These are phyloP conservation scores for Cheiracanthium punctorium DNA, from an alignment of 2,888 invertebrate genomes.

Conservation along the genomic window DNA sequence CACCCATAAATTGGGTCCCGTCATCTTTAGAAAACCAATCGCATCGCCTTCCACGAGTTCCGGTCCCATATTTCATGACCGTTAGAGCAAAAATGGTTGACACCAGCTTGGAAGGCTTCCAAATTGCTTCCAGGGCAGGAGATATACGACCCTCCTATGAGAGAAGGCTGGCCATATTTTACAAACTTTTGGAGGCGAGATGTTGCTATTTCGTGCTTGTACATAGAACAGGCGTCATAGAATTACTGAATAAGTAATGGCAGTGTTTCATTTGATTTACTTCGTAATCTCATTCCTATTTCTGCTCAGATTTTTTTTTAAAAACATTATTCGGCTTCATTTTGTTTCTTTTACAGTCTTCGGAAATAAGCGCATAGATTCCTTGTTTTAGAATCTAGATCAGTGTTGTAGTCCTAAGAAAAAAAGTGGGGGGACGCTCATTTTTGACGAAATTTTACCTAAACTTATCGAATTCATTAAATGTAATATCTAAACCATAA, in stretches of 20 bases:
- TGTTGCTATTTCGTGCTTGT: neutral
- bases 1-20: neutral
- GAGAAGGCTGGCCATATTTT: neutral
- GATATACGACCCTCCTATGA: neutral
- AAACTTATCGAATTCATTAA: too few species aligned
- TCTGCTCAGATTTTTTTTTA: too few species aligned
- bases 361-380: too few species aligned
- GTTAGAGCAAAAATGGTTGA: constrained; percentile 2
- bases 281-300: too few species aligned
- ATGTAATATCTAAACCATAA: too few species aligned
- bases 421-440: too few species aligned
- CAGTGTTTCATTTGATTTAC: too few species aligned
- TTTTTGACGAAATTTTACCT: too few species aligned
- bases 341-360: too few species aligned
- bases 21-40: constrained; percentile 1
- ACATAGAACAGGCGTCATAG: neutral
- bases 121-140: constrained; percentile 25
- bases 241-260: neutral
- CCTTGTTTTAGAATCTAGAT: too few species aligned
- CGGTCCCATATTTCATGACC: constrained; percentile 1
- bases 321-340: too few species aligned
- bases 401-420: too few species aligned
- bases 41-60: neutral
- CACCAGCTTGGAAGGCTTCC: constrained; percentile 31
- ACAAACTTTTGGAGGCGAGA: neutral